Conservation (phyloP, 2,113 vertebrate genomes). For the Ophiodon elongatus region DNA sequence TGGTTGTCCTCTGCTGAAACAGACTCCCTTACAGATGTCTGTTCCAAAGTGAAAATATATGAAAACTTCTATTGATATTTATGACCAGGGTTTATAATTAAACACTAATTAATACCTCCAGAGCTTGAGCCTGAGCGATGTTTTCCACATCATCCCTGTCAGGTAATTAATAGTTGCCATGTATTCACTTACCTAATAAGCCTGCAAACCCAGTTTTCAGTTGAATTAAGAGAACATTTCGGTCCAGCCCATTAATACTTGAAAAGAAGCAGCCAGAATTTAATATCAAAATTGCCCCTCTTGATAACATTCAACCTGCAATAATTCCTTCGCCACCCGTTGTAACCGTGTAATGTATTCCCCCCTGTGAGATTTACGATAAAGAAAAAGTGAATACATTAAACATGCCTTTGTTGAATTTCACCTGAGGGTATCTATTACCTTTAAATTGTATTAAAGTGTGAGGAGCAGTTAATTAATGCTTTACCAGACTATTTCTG, state of each 20-base stretch:
- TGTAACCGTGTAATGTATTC: conserved; percentile 28
- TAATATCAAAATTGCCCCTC: conserved; percentile 39
- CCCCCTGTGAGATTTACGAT: conserved; percentile 54
- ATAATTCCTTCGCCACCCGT: conserved; percentile 24
- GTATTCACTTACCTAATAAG: conserved; percentile 41
- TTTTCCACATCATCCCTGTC: conserved; percentile 80
- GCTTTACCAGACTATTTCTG: conserved; percentile 29
- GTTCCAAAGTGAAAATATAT: conserved; percentile 81
- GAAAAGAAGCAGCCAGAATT: conserved; percentile 40
- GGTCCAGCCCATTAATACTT: conserved; percentile 36
- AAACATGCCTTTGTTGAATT: conserved; percentile 57
- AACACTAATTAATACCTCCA: conserved; percentile 92
- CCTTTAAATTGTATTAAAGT: conserved; percentile 46
- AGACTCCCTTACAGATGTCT: not conserved
- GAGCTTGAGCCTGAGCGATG: conserved; percentile 73
- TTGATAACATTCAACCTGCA: conserved; percentile 43
- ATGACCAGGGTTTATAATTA: conserved; percentile 89
- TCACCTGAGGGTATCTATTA: conserved; percentile 55
- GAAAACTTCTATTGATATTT: conserved; percentile 88
- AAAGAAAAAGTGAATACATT: conserved; percentile 47
- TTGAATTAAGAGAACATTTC: conserved; percentile 39
- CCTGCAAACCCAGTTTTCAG: conserved; percentile 30
- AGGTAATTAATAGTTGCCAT: conserved; percentile 85
- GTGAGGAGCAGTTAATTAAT: conserved; percentile 48
- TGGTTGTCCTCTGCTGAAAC: not conserved